phyloP scores from a whole-genome alignment of 2,113 vertebrate genomes.

The Aphyosemion australe region DNA sequence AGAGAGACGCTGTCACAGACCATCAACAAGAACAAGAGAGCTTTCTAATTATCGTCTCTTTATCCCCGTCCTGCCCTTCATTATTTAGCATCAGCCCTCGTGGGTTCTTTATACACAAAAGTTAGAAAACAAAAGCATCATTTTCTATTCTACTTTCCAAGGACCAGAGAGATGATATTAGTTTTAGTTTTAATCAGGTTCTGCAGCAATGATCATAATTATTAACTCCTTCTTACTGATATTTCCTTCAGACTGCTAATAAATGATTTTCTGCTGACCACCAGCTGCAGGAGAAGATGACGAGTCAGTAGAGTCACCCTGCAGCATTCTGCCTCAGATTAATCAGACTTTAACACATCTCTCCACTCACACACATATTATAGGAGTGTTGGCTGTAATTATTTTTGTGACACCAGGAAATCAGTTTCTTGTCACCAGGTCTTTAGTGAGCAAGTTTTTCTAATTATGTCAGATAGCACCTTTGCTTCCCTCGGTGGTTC shows the following conservation, averaged over 20 bases:
- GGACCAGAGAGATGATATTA: neutral
- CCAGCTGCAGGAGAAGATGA: constrained; percentile 10
- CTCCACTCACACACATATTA: constrained; percentile 36
- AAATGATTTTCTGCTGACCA: neutral
- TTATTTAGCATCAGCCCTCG: neutral
- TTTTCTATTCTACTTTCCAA: neutral
- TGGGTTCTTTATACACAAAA: neutral
- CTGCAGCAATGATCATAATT: neutral
- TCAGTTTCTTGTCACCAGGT: constrained; percentile 60
- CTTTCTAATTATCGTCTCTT: constrained; percentile 35
- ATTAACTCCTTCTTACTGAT: neutral
- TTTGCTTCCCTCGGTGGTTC: constrained; percentile 33
- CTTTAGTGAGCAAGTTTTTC: constrained; percentile 51
- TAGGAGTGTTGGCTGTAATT: constrained; percentile 54
- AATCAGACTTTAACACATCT: constrained; percentile 39
- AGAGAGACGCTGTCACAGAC: constrained; percentile 30
- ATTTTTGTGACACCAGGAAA: constrained; percentile 59
- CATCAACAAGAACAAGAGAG: constrained; percentile 10
- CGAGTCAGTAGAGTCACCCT: constrained; percentile 16
- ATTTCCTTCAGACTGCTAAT: neutral
- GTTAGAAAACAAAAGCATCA: neutral
- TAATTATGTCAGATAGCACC: constrained; percentile 60
- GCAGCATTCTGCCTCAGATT: constrained; percentile 17
- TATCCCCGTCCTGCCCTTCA: constrained; percentile 4
- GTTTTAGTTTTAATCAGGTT: neutral